Base-by-base conservation (phyloP, 2,797 vertebrate genomes). In the Gila robusta region DNA sequence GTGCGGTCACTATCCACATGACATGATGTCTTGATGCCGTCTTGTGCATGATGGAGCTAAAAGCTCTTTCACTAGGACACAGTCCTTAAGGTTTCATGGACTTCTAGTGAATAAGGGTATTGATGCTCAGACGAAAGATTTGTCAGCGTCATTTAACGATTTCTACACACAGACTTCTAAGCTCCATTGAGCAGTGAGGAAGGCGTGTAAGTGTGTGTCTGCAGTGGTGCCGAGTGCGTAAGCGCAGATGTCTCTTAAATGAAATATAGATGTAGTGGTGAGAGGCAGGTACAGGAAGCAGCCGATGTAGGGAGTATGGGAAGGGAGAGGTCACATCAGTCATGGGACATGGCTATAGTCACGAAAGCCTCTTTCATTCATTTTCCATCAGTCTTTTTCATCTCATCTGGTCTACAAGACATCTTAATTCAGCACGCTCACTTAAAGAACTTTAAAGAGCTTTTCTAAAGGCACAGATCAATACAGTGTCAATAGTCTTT, bases 221-320 rank as follows among this genome's bases (percentile, higher is more conserved):
- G 35, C 7, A 4, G 64, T 47, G 32, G 72, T 74, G 47, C 23
- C 21, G 41, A 7, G 39, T 70, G 41, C 35, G 10, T 70, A 54
- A 62, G 76, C 28, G 6, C 32, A 69, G 32, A 54, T 52, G 35
- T 83, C 35, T 77, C 7, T 54, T 71, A 11, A 71, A 66, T 86
- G 41, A 83, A 85, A 85, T 80, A 83, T 80, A 77, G 76, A 89
- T 83, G 73, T 72, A 83, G 49, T 19, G n/a, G 73, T 56, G 47
- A 79, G 77, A n/a, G 76, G 76, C 83, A 79, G 73, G 54, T 19
- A 56, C 71, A 86, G 81, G 87, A 86, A 84, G 56, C 71, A 71
- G 81, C 62, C n/a, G 23, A 26, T 52, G 70, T 80, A 69, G 69
- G 69, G 81, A 86, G 84, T 66, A n/a, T 52, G 37, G 69, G 26